Evolutionary conservation across 2,888 invertebrate genomes (phyloP).

Genomic region (Fabriciana adippe): DNA sequence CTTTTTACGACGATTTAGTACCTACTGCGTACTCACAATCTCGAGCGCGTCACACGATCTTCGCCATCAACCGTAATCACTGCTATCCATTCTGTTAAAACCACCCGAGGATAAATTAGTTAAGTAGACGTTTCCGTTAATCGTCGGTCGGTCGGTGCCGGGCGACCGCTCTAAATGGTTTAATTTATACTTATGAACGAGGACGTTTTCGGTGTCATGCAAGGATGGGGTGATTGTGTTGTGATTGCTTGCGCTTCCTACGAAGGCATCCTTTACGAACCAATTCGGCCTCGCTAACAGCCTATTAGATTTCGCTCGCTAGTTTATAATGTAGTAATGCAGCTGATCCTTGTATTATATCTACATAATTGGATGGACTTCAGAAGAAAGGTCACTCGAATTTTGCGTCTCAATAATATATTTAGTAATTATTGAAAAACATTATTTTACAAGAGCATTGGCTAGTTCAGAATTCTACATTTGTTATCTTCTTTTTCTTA

Average conservation of each 20-base stretch:
- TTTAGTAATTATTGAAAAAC: neutral
- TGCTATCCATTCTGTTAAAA: conserved; percentile 83
- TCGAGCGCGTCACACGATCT: conserved; percentile 40
- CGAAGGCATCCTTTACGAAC: conserved; percentile 74
- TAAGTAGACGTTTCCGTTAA: conserved; percentile 84
- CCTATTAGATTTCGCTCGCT: conserved; percentile 34
- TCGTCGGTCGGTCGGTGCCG: conserved; percentile 77
- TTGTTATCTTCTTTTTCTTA: too few relatives aligned
- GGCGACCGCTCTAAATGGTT: conserved; percentile 80
- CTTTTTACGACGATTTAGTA: neutral
- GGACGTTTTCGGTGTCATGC: conserved; percentile 82
- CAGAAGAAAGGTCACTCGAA: neutral
- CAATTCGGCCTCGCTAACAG: conserved; percentile 49
- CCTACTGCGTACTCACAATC: conserved; percentile 24
- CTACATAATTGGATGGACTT: conserved; percentile 6
- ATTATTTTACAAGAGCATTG: neutral
- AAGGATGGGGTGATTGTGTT: conserved; percentile 81
- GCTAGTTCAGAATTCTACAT: too few relatives aligned
- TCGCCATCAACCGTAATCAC: conserved; percentile 70
- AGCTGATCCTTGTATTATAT: conserved; percentile 15
- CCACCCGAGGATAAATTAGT: conserved; percentile 83
- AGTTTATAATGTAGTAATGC: conserved; percentile 21
- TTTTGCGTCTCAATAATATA: neutral
- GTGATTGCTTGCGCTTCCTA: conserved; percentile 79
- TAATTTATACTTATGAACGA: conserved; percentile 83